Evolutionary conservation across 53 echinoderm and acorn worm species (phyloP), one percentile per base, ranked within the genome.

Genomic region (Stichopus horrens): DNA sequence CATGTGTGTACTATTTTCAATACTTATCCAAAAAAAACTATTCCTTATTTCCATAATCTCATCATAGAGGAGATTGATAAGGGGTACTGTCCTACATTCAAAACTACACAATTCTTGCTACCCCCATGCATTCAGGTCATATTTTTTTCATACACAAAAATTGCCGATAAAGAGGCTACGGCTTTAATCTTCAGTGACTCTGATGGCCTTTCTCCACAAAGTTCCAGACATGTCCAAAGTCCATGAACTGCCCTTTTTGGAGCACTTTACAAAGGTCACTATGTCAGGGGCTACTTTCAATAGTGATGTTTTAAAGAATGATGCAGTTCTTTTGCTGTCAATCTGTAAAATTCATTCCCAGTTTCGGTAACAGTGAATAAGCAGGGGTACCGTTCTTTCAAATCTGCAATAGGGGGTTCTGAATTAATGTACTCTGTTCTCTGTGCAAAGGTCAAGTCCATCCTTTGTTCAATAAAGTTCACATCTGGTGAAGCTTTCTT

Each of bases 401-500:
- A 8, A 74, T 74, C 57, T 76, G 76, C 74, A 10, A 75, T 54
- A 7, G 74, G 76, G 4, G 76, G 52, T 16, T 88, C 76, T 18
- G 21, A 74, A 21, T 88, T 88, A 7, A 88, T 76, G 57, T 63
- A 76, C 53, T 88, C 23, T 57, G 76, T 52, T n/a, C 57, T 76
- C 75, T 88, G 88, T 23, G 57, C n/a, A 88, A 56, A 76, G 9
- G 88, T 88, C 11, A 88, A 22, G 18, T 88, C 55, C 88, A 88
- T 88, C 54, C 57, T 88, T 74, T 76, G 52, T 54, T 76, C 57
- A 57, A 88, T 55, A 21, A 55, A 53, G 5, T 55, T 8, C 9
- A 54, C 21, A 55, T 88, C 75, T 76, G 88, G 57, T 52, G 13
- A 5, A 55, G 54, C 56, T 88, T 88, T 76, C 75, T 55, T 88